phyloP scores from a whole-genome alignment of 35 echinoderm and acorn worm genomes.

The Heliocidaris tuberculata region DNA sequence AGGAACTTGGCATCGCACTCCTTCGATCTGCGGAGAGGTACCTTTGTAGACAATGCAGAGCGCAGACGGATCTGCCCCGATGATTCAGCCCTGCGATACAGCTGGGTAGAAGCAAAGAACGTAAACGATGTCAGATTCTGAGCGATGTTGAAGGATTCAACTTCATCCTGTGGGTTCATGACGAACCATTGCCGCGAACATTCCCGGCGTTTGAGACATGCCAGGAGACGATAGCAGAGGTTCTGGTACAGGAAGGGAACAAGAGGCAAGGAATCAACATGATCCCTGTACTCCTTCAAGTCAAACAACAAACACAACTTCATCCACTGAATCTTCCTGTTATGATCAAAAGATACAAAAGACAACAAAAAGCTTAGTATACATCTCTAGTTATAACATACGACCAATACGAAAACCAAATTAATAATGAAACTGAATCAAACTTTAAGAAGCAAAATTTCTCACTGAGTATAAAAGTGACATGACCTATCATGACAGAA shows the following conservation, averaged over 20 bases:
- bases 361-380: background rate
- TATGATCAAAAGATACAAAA: background rate
- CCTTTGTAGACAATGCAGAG: background rate
- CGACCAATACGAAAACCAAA: no score
- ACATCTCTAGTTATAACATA: no score
- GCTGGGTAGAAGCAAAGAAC: background rate
- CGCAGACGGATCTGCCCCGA: background rate
- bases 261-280: background rate
- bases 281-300: background rate
- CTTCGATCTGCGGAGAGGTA: background rate
- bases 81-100: background rate
- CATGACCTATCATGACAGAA: background rate
- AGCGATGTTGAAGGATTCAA: background rate
- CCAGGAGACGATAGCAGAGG: conserved; percentile 27
- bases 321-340: conserved; percentile 11
- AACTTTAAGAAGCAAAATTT: background rate
- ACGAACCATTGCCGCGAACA: background rate
- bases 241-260: conserved; percentile 25
- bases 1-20: background rate
- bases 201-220: background rate
- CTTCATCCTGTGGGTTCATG: background rate
- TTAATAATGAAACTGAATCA: no score
- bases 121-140: background rate
- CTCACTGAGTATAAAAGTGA: background rate
- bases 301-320: background rate